phyloP scores from a whole-genome alignment of 2,797 vertebrate genomes.

The Poecile montanus region DNA sequence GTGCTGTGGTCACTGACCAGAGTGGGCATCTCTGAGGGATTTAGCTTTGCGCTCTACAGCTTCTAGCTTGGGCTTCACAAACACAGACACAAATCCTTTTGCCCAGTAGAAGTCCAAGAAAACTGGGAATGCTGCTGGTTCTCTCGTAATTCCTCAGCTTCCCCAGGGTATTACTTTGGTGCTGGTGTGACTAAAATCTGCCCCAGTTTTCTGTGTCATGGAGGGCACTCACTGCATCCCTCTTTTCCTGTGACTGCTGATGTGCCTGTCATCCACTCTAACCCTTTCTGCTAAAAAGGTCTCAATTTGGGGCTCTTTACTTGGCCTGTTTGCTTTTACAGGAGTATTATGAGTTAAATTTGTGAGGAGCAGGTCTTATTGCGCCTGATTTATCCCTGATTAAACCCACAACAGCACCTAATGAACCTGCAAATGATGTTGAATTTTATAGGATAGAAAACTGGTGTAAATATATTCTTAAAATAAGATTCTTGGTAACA shows the following conservation, averaged over 20 bases:
- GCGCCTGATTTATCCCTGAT: not conserved
- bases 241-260: not conserved
- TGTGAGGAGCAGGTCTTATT: not conserved
- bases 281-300: not conserved
- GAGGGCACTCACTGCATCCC: not conserved
- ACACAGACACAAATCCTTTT: not conserved
- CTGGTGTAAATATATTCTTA: not conserved
- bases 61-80: not conserved
- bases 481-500: not conserved
- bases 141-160: not conserved
- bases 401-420: not conserved
- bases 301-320: rapidly evolving
- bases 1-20: not conserved
- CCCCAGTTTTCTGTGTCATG: rapidly evolving
- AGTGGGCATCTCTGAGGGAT: not conserved
- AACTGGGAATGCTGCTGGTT: rapidly evolving
- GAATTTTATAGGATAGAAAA: not conserved
- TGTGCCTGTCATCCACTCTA: not conserved
- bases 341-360: not conserved
- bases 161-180: not conserved
- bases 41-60: not conserved
- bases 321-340: not conserved
- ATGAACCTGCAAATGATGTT: not conserved
- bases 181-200: not conserved
- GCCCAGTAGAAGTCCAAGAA: not conserved